A percentile compares a stretch with the other conserved stretches of the same genome.
Conservation (phyloP, 2,797 vertebrate species). For the Chaunax sp. region DNA sequence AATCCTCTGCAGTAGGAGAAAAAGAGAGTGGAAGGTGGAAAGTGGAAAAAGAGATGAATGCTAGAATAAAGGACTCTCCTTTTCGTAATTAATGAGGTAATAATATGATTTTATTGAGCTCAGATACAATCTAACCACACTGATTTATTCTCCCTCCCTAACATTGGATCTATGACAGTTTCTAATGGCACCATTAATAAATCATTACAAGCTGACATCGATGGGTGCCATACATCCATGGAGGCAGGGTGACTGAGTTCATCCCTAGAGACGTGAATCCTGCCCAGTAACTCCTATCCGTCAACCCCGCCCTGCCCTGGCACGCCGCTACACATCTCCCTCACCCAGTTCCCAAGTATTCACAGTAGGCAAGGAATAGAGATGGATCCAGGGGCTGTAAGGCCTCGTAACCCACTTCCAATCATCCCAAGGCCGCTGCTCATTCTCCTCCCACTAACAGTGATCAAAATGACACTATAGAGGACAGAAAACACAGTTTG, state of each 20-base stretch:
- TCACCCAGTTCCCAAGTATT: conserved; percentile 59
- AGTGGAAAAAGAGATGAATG: conserved; percentile 2
- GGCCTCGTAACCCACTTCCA: conserved; percentile 59
- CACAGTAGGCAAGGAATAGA: conserved; percentile 2
- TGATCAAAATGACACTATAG: conserved; percentile 17
- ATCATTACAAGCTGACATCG: conserved; percentile 59
- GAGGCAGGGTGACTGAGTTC: conserved; percentile 56
- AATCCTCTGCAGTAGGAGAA: conserved; percentile 44
- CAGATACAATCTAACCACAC: conserved; percentile 11
- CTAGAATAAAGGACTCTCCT: not conserved
- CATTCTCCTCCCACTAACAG: not conserved
- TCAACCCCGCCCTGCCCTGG: conserved; percentile 36
- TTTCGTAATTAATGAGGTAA: conserved; percentile 4
- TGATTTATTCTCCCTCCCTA: conserved; percentile 33
- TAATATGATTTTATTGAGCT: not conserved
- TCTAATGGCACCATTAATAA: conserved; percentile 72
- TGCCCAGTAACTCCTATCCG: conserved; percentile 37
- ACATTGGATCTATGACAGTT: conserved; percentile 43
- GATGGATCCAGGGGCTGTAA: conserved; percentile 25
- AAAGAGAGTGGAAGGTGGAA: conserved; percentile 17
- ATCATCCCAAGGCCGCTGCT: conserved; percentile 6
- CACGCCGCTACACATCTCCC: too few relatives aligned
- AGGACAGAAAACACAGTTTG: not conserved
- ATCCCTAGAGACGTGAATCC: conserved; percentile 24
- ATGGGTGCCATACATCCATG: conserved; percentile 35